Evolutionary conservation across 2,888 invertebrate genomes (phyloP).

Genomic region (Cheilosia vulpina): DNA sequence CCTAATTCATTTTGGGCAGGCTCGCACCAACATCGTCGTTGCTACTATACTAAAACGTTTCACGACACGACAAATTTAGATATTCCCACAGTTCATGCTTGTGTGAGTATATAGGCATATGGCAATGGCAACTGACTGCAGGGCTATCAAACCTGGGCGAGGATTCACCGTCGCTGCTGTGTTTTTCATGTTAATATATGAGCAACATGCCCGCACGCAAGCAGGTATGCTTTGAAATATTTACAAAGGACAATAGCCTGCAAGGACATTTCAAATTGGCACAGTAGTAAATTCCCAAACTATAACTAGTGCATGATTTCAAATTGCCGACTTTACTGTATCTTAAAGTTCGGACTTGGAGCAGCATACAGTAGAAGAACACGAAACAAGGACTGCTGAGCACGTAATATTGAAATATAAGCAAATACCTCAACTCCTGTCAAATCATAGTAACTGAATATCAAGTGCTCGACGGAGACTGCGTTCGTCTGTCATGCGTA

Average conservation of each 20-base stretch:
- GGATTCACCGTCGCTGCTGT: background rate
- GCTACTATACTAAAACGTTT: slow-evolving; percentile 10
- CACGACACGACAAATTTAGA: slow-evolving; percentile 30
- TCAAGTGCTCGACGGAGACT: slow-evolving; percentile 23
- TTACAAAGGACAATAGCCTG: background rate
- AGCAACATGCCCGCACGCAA: slow-evolving; percentile 22
- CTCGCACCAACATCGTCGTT: background rate
- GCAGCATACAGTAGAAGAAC: background rate
- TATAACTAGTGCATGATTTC: slow-evolving; percentile 1
- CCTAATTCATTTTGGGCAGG: slow-evolving; percentile 24
- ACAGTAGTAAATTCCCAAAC: background rate
- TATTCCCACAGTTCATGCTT: background rate
- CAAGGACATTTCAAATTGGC: slow-evolving; percentile 18
- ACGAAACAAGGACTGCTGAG: background rate
- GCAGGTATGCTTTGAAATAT: background rate
- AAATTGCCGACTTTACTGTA: slow-evolving; percentile 3
- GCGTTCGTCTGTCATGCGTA: slow-evolving; percentile 43
- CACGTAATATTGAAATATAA: slow-evolving; percentile 62
- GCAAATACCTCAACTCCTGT: slow-evolving; percentile 56
- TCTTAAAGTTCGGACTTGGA: background rate
- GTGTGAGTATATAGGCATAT: background rate
- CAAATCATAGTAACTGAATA: slow-evolving; percentile 65
- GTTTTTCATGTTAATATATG: too few species aligned
- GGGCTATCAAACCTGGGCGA: background rate
- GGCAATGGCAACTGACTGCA: background rate